Base-by-base conservation (phyloP, 2,797 vertebrate species). In the Oryzias sinensis region DNA sequence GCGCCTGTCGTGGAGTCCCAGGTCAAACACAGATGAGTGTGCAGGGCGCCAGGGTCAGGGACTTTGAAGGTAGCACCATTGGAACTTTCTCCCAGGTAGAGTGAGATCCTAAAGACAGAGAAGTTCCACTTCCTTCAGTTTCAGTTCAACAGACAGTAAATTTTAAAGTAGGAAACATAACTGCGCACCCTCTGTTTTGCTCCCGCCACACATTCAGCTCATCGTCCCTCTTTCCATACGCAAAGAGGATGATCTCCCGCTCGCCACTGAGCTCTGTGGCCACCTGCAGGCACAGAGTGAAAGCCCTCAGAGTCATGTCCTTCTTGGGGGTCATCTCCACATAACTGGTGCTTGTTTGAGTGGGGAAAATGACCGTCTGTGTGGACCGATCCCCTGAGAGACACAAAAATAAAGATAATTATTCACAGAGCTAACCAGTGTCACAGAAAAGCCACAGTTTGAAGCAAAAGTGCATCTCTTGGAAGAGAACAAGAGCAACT, bases 211-310 rank as follows among this genome's bases (percentile, higher is more conserved):
- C 63, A 11, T 80, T 84, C 48, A 87, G 74, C 59, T 78, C 82
- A 4, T 87, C 79, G 37, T 4, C 0, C 4, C 0, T 0, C 0
- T 80, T 83, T 14, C 64, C 61, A 43, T 88, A 90, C 0, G 87
- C 81, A 37, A 89, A 87, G 15, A 88, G 67, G 62, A 88, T 86
- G 60, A 83, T 0, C 55, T 70, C 80, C 0, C 79, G 65, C 9
- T 53, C 1, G 0, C 67, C 61, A 0, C n/a, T 43, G 22, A 83
- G 68, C 65, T 88, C 85, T 0, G 81, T 77, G 58, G 79, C 77
- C n/a, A 87, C 29, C 0, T 43, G 46, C 84, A 90, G 79, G 50
- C 87, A 90, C 25, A 89, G 73, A 0, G 85, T 88, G 71, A 89
- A 87, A 0, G 85, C 77, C 2, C 0, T 1, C 29, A 85, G 33